phyloP scores from a whole-genome alignment of 2,113 vertebrate genomes.

The Strigops habroptila region DNA sequence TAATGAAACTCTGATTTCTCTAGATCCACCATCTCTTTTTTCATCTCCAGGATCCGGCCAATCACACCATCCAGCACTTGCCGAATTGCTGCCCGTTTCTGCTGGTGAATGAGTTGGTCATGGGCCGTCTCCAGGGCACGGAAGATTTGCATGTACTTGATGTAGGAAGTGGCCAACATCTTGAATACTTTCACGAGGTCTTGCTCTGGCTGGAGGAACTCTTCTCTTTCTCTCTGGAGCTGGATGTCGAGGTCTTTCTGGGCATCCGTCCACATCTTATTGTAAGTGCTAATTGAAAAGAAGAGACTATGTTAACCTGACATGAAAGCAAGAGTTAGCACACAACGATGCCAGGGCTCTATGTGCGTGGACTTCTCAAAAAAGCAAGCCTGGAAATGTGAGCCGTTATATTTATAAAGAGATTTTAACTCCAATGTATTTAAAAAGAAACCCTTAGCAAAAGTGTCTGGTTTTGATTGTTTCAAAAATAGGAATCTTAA shows the following conservation, averaged over 20 bases:
- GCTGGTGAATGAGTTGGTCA: constrained; percentile 73
- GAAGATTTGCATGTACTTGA: constrained; percentile 83
- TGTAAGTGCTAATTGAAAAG: constrained; percentile 71
- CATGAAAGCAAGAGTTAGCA: not conserved
- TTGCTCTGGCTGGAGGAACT: constrained; percentile 45
- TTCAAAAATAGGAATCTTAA: not conserved
- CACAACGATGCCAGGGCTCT: not conserved
- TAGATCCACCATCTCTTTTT: constrained; percentile 83
- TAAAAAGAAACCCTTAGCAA: not conserved
- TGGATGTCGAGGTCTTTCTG: constrained; percentile 75
- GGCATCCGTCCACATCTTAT: constrained; percentile 78
- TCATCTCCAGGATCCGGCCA: constrained; percentile 83
- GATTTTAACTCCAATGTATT: not conserved
- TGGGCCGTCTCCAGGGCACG: constrained; percentile 71
- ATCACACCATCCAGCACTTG: constrained; percentile 78
- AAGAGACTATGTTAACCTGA: not conserved
- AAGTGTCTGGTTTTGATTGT: not conserved
- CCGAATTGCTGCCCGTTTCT: constrained; percentile 74
- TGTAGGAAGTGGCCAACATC: constrained; percentile 74
- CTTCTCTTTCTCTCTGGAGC: constrained; percentile 72
- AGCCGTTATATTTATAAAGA: not conserved
- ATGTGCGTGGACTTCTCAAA: not conserved
- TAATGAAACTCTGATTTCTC: constrained; percentile 80
- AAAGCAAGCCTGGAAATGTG: not conserved
- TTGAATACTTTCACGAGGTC: constrained; percentile 62